Percentiles rank a stretch among this genome's conserved stretches.
Evolutionary conservation across 2,113 vertebrate species (phyloP).

Genomic region (Zonotrichia leucophrys): DNA sequence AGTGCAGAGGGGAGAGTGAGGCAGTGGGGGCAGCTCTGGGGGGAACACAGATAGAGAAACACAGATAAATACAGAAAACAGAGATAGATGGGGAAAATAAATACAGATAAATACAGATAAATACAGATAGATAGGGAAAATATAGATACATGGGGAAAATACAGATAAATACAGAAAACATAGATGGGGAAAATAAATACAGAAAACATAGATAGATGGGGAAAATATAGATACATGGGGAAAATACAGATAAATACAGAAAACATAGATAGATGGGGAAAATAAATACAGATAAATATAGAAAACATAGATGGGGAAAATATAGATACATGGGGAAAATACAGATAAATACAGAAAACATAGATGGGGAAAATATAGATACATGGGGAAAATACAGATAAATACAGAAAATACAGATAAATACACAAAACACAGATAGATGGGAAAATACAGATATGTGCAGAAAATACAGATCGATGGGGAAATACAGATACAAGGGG

Average conservation of each 20-base stretch:
- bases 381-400: accelerated
- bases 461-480: not conserved
- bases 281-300: not conserved
- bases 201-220: not conserved
- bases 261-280: accelerated
- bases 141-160: accelerated
- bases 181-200: not conserved
- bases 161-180: accelerated
- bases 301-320: no score
- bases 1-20: accelerated
- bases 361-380: accelerated
- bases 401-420: accelerated
- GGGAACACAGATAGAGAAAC: not conserved
- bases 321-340: not conserved
- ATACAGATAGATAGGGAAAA: accelerated
- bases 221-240: accelerated
- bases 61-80: not conserved
- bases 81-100: no score
- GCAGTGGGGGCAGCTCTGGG: not conserved
- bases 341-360: not conserved
- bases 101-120: not conserved
- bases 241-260: no score
- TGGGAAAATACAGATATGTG: accelerated
- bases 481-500: no score
- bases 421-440: not conserved